These are phyloP conservation scores for Percopsis transmontana DNA, from an alignment of 2,113 vertebrate genomes.

Conservation along the genomic window DNA sequence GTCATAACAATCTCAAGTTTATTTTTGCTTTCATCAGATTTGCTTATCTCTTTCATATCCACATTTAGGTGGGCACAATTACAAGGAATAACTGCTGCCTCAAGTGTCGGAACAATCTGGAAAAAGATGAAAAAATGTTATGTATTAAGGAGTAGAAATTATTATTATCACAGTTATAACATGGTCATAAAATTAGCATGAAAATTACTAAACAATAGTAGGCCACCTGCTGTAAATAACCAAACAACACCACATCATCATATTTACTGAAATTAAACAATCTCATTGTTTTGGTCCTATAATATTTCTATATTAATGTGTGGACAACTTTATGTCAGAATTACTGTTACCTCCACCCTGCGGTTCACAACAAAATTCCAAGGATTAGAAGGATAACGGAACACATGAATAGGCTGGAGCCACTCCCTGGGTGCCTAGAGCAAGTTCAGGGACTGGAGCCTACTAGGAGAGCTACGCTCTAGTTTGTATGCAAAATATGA, in stretches of 20 bases:
- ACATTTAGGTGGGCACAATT: too few species aligned
- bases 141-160: too few species aligned
- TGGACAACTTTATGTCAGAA: slow-evolving; percentile 13
- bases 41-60: not conserved
- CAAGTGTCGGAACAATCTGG: too few species aligned
- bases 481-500: slow-evolving; percentile 56
- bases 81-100: too few species aligned
- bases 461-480: slow-evolving; percentile 16
- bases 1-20: too few species aligned
- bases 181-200: too few species aligned
- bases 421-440: slow-evolving; percentile 42
- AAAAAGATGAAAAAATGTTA: too few species aligned
- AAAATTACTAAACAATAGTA: too few species aligned
- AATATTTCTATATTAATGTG: slow-evolving; percentile 34
- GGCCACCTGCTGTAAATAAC: too few species aligned
- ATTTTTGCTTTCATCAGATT: not conserved
- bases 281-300: not conserved
- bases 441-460: slow-evolving; percentile 26
- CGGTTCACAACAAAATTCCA: slow-evolving; percentile 50
- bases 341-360: not conserved
- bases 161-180: too few species aligned
- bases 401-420: slow-evolving; percentile 28
- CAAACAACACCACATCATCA: too few species aligned
- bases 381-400: slow-evolving; percentile 35
- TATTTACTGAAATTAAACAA: not conserved